These are phyloP conservation scores for Orchestes rusci DNA, from an alignment of 2,888 invertebrate species.

Conservation along the genomic window DNA sequence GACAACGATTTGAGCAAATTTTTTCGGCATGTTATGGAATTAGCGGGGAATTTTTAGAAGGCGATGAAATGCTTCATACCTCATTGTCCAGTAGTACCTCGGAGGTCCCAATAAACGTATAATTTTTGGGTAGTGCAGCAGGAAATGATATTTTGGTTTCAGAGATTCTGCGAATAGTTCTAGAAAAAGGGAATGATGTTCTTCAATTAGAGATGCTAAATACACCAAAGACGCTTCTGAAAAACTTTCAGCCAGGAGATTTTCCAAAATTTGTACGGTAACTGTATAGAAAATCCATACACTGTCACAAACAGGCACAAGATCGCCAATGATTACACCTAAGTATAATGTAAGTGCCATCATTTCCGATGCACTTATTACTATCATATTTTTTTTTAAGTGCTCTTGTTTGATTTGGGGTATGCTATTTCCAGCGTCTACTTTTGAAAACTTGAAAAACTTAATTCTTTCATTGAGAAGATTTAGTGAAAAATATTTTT, in stretches of 20 bases:
- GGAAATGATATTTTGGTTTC: not conserved
- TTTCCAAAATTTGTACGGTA: not conserved
- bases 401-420: not conserved
- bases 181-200: not conserved
- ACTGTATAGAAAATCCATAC: not conserved
- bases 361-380: not conserved
- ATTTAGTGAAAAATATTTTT: not conserved
- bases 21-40: constrained; percentile 1
- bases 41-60: constrained; percentile 9
- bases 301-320: not conserved
- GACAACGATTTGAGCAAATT: constrained; percentile 7
- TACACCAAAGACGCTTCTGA: not conserved
- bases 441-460: not conserved
- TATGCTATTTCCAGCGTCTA: not conserved
- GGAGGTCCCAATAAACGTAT: not conserved
- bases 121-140: not conserved
- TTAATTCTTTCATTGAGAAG: not conserved
- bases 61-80: not conserved
- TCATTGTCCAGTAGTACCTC: not conserved
- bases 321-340: not conserved
- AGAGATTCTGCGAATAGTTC: not conserved
- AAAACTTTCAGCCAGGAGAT: not conserved
- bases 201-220: not conserved
- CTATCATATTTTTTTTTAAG: not conserved
- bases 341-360: not conserved